Base-by-base conservation (phyloP, 2,797 vertebrate species). In the Passerculus sandwichensis region DNA sequence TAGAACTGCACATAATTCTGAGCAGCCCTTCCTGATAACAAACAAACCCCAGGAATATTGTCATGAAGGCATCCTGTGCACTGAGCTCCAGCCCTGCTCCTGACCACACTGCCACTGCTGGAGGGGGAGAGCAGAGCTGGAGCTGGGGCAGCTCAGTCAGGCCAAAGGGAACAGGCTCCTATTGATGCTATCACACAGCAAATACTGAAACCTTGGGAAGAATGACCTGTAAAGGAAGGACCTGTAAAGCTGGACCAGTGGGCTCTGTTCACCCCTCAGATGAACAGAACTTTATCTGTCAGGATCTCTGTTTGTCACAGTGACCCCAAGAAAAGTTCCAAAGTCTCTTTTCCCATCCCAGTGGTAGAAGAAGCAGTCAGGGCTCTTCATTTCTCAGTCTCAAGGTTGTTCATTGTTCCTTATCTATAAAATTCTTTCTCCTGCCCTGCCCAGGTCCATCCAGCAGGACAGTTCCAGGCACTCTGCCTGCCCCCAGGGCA, bases 181-280 rank as follows among this genome's bases (percentile, higher is more conserved):
- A n/a, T 34, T 84, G 30, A 32, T 40, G 15, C 4, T 47, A 7
- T 57, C 40, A 34, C n/a, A 75, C 29, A 84, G 61, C n/a, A 82
- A 70, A 60, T 45, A 70, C 15, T 56, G 82, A 78, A 76, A 67
- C 16, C 50, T 1, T 6, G 15, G 54, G 9, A 73, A 36, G 10
- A 69, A 42, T 36, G 40, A 40, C 40, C 40, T 40, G 40, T 40
- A 82, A 76, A 97, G 94, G 77, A 11, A 8, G 50, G 50, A 29
- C 50, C 27, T 18, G 78, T 73, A 86, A 89, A 74, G 88, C 25
- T 95, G 56, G 94, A 93, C 40, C 83, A 86, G 42, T 82, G 69
- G 47, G 83, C 54, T 70, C 89, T 94, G 71, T 85, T 94, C 72
- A 89, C 48, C 88, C 47, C 53, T 32, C 53, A 54, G 53, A 54